phyloP scores from a whole-genome alignment of 2,113 vertebrate genomes.

The Cryptoleucopteryx plumbea region DNA sequence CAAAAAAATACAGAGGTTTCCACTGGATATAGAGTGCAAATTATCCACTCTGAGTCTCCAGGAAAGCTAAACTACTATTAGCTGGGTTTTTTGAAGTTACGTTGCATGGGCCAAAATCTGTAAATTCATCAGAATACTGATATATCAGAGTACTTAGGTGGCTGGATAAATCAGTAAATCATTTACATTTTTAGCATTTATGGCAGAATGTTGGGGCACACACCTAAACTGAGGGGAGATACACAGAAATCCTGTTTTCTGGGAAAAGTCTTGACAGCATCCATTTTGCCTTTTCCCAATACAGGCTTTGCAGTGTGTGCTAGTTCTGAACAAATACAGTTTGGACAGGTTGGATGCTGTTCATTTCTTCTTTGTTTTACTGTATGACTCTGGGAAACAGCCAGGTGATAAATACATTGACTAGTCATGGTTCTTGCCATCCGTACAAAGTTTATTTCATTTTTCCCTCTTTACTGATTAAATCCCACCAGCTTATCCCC shows the following conservation, averaged over 20 bases:
- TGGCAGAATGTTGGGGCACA: not conserved
- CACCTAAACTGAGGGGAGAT: not conserved
- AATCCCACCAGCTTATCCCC: constrained; percentile 57
- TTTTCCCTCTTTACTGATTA: constrained; percentile 50
- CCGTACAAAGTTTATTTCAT: constrained; percentile 51
- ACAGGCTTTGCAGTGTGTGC: constrained; percentile 39
- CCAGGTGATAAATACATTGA: constrained; percentile 61
- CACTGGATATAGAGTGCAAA: not conserved
- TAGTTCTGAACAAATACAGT: constrained; percentile 42
- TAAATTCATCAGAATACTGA: not conserved
- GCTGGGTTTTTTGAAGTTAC: not conserved
- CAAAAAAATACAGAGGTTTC: not conserved
- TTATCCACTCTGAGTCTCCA: not conserved
- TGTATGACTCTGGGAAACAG: constrained; percentile 26
- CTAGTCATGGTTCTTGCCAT: constrained; percentile 56
- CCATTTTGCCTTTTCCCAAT: constrained; percentile 19
- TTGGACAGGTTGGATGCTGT: constrained; percentile 44
- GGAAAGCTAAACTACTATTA: not conserved
- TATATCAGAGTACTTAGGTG: not conserved
- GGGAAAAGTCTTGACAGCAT: not conserved
- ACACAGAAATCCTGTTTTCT: not conserved
- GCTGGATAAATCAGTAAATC: not conserved
- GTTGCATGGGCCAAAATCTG: not conserved
- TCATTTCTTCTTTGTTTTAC: constrained; percentile 65
- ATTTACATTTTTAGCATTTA: constrained; percentile 10